Conservation (phyloP, 2,888 invertebrate species). For the Branchipolynoe longqiensis region DNA sequence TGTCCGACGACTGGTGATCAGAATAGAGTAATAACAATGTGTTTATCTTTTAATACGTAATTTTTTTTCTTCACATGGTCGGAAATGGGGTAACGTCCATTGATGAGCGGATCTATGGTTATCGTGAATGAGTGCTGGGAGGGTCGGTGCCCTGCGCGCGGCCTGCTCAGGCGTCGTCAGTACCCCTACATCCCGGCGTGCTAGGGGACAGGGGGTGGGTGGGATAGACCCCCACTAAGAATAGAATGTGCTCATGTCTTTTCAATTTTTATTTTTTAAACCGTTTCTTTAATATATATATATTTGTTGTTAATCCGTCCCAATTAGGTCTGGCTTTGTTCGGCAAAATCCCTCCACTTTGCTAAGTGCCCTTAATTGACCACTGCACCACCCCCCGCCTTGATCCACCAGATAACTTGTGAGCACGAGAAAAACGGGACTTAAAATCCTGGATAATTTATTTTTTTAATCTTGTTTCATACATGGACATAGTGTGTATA, state of each 20-base stretch:
- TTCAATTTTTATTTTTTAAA: background rate
- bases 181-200: constrained; percentile 31
- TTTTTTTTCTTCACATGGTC: constrained; percentile 23
- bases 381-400: constrained; percentile 23
- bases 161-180: background rate
- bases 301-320: no score
- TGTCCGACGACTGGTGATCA: constrained; percentile 9
- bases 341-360: background rate
- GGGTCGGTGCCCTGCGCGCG: background rate
- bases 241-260: background rate
- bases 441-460: constrained; percentile 22
- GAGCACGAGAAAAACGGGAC: constrained; percentile 2
- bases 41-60: no score
- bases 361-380: background rate
- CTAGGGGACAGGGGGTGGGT: background rate
- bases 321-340: constrained; percentile 14
- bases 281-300: background rate
- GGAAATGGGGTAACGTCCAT: constrained; percentile 26
- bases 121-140: background rate
- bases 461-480: background rate
- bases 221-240: background rate
- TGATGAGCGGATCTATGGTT: constrained; percentile 28
- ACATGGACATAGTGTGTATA: constrained; percentile 10
- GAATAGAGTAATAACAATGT: constrained; percentile 20
- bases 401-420: background rate